Evolutionary conservation across 2,113 vertebrate species (phyloP).

Genomic region (Siniperca chuatsi): DNA sequence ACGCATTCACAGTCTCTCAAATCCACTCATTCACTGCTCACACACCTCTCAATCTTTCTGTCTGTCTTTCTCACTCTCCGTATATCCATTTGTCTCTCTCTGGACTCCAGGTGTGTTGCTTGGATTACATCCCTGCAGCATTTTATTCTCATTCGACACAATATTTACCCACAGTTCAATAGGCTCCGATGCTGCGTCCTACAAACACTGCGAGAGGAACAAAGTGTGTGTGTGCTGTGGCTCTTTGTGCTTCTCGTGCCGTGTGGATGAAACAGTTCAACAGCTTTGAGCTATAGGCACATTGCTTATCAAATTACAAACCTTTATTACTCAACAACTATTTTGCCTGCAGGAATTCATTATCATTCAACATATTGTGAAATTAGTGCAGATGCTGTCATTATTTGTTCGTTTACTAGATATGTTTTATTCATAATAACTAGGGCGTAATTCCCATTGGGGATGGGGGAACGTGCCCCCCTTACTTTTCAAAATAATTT

Average conservation of each 20-base stretch:
- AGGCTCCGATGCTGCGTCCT: slow-evolving; percentile 14
- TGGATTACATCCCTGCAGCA: slow-evolving; percentile 64
- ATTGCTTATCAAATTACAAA: slow-evolving; percentile 71
- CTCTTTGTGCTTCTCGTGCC: slow-evolving; percentile 30
- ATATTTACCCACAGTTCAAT: slow-evolving; percentile 73
- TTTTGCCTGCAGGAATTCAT: slow-evolving; percentile 41
- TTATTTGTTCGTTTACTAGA: slow-evolving; percentile 43
- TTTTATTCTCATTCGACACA: slow-evolving; percentile 61
- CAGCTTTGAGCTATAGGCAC: slow-evolving; percentile 56
- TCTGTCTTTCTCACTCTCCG: slow-evolving; percentile 14
- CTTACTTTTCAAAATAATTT: neutral
- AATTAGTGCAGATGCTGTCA: slow-evolving; percentile 62
- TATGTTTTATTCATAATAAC: slow-evolving; percentile 23
- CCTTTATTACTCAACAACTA: slow-evolving; percentile 57
- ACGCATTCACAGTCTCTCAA: slow-evolving; percentile 6
- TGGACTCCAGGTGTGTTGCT: slow-evolving; percentile 70
- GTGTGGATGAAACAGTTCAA: slow-evolving; percentile 44
- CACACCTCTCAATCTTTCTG: slow-evolving; percentile 44
- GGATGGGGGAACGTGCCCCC: neutral
- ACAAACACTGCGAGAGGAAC: slow-evolving; percentile 4
- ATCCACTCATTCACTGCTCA: slow-evolving; percentile 22
- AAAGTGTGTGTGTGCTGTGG: neutral
- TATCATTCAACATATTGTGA: slow-evolving; percentile 36
- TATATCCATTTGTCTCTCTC: slow-evolving; percentile 41
- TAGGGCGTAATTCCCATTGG: neutral